Percentiles rank a stretch among this genome's conserved stretches.
phyloP scores from a whole-genome alignment of 2,888 invertebrate species.

The Latrodectus hesperus region DNA sequence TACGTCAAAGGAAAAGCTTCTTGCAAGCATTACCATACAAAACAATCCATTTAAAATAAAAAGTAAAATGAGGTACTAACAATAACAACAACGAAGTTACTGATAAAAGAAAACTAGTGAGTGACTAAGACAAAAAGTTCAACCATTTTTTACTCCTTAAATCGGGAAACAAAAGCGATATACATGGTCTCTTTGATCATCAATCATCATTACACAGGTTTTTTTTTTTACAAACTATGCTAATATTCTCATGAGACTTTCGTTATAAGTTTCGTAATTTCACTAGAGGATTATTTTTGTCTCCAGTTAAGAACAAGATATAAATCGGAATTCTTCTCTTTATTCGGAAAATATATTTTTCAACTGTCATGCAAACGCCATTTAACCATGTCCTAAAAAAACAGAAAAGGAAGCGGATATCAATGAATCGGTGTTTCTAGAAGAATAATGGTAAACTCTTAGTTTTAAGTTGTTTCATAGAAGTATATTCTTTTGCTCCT shows the following conservation, averaged over 20 bases:
- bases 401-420: no score
- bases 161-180: constrained; percentile 49
- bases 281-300: background rate
- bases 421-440: no score
- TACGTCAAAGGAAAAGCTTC: background rate
- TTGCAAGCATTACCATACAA: background rate
- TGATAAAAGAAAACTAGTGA: background rate
- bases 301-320: background rate
- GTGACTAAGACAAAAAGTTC: background rate
- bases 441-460: no score
- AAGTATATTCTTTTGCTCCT: no score
- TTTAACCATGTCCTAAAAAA: no score
- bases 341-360: background rate
- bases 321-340: background rate
- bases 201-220: constrained; percentile 41
- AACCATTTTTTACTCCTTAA: background rate
- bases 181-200: constrained; percentile 37
- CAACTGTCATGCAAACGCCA: no score
- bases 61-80: background rate
- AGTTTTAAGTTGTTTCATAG: no score
- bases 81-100: background rate
- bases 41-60: background rate
- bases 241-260: constrained; percentile 47
- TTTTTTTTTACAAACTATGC: constrained; percentile 32
- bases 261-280: constrained; percentile 36